Conservation (phyloP, 1,140 invertebrate species). For the Heterodera carotae region DNA sequence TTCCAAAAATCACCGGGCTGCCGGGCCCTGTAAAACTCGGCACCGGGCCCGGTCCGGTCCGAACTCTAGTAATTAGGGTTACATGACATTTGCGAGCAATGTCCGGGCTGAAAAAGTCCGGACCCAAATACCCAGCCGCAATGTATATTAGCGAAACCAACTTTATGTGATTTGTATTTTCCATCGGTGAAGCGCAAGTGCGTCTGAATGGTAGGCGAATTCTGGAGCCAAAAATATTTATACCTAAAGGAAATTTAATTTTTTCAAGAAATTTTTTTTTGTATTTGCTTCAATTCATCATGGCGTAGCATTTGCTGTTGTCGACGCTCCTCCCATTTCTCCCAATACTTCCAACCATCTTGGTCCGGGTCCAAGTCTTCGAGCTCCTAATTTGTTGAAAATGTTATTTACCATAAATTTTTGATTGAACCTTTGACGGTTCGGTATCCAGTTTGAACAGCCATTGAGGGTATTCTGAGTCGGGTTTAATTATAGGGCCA, state of each 20-base stretch:
- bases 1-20: too few species aligned
- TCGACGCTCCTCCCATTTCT: conserved; percentile 32
- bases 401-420: neutral
- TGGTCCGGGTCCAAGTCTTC: conserved; percentile 46
- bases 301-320: conserved; percentile 28
- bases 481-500: conserved; percentile 39
- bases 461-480: conserved; percentile 45
- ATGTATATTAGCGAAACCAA: neutral
- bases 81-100: too few species aligned
- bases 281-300: conserved; percentile 30
- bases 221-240: conserved; percentile 20
- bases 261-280: conserved; percentile 21
- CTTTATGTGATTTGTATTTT: conserved; percentile 16
- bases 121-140: too few species aligned
- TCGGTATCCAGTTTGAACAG: conserved; percentile 41
- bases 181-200: conserved; percentile 6
- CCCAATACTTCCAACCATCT: conserved; percentile 46
- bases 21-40: too few species aligned
- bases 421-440: conserved; percentile 3
- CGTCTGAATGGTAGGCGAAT: conserved; percentile 21
- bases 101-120: too few species aligned
- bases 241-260: conserved; percentile 18
- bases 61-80: too few species aligned
- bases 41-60: too few species aligned
- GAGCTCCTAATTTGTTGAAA: conserved; percentile 18